Percentiles rank a stretch among this genome's conserved stretches.
These are phyloP conservation scores for Oryzias melastigma DNA, from an alignment of 2,113 vertebrate genomes.

Conservation along the genomic window DNA sequence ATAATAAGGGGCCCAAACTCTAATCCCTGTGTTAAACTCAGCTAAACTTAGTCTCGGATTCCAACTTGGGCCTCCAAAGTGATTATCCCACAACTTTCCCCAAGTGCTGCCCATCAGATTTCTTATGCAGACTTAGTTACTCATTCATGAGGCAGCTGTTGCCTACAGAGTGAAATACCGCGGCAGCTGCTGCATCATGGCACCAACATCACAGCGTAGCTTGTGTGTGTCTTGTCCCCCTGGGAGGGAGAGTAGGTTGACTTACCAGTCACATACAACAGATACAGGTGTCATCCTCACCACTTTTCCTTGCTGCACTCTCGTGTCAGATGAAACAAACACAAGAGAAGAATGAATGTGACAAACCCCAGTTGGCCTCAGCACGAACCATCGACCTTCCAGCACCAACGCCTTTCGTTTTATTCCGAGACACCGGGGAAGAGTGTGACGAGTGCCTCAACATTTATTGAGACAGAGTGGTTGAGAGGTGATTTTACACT, in stretches of 20 bases:
- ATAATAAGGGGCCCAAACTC: no score
- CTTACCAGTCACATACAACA: neutral
- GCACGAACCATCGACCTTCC: conserved; percentile 11
- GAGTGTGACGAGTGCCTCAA: conserved; percentile 17
- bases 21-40: no score
- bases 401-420: conserved; percentile 15
- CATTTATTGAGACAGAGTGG: conserved; percentile 29
- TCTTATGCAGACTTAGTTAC: neutral
- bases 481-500: conserved; percentile 35
- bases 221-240: neutral
- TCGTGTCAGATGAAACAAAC: conserved; percentile 13
- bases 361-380: conserved; percentile 17
- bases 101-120: neutral
- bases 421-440: conserved; percentile 8
- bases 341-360: conserved; percentile 16
- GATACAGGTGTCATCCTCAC: neutral
- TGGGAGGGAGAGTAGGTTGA: neutral
- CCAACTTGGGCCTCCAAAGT: no score
- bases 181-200: neutral
- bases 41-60: no score
- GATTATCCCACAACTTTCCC: neutral
- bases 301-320: neutral
- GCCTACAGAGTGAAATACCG: neutral
- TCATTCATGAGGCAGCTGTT: neutral
- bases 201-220: no score